Conservation (phyloP, 2,797 vertebrate species). For the Premnoplex brunnescens region DNA sequence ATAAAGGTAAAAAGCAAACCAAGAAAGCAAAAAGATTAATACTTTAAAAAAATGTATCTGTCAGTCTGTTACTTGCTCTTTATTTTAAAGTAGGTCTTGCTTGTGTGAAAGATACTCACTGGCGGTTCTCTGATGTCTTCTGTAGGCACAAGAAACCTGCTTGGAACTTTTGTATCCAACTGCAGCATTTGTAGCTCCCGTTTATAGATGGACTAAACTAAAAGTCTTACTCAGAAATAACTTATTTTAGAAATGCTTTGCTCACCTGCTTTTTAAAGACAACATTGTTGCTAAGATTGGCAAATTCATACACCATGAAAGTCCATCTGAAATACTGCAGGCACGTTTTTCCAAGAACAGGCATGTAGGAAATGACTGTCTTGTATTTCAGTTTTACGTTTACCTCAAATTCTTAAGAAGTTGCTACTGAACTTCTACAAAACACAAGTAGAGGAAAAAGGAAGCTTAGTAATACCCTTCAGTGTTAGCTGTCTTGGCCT, state of each 20-base stretch:
- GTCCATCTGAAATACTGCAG: neutral
- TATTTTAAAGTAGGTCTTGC: neutral
- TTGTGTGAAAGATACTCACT: neutral
- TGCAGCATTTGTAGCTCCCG: neutral
- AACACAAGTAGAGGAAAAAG: neutral
- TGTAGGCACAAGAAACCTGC: neutral
- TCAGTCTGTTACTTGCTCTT: neutral
- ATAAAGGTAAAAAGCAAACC: neutral
- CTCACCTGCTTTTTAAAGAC: neutral
- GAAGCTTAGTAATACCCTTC: neutral
- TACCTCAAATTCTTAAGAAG: neutral
- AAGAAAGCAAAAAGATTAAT: neutral
- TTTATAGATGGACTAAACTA: neutral
- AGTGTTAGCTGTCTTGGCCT: neutral
- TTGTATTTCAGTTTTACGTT: neutral
- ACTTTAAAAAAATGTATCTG: neutral
- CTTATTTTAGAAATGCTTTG: neutral
- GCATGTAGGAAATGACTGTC: neutral
- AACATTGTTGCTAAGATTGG: neutral
- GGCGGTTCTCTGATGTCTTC: neutral
- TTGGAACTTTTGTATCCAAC: neutral
- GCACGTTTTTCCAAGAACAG: neutral
- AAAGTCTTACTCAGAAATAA: neutral
- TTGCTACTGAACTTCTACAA: neutral
- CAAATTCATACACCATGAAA: fast-evolving